These are phyloP conservation scores for Poecilia velifera DNA, from an alignment of 2,797 vertebrate genomes.

Conservation along the genomic window DNA sequence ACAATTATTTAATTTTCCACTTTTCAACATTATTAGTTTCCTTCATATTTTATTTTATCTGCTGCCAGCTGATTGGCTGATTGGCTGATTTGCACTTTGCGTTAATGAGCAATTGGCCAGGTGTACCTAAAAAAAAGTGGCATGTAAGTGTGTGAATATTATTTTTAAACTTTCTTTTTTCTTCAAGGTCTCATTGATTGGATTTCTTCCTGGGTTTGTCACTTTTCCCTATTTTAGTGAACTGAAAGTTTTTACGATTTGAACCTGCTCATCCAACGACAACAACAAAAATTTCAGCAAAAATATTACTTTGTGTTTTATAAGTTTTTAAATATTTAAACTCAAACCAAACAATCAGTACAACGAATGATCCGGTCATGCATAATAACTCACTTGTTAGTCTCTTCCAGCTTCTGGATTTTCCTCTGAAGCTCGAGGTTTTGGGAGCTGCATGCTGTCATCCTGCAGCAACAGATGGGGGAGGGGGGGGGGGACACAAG, in stretches of 20 bases:
- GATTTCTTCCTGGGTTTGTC: background rate
- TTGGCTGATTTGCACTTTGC: background rate
- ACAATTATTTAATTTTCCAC: too few relatives aligned
- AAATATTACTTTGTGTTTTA: background rate
- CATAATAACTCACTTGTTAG: constrained; percentile 86
- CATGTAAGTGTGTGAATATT: background rate
- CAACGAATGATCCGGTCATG: background rate
- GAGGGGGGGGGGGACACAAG: background rate
- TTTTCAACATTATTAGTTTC: too few relatives aligned
- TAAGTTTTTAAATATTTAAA: background rate
- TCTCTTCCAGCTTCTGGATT: constrained; percentile 89
- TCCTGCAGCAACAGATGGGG: constrained; percentile 73
- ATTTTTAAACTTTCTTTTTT: background rate
- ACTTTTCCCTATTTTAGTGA: background rate
- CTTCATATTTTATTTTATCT: too few relatives aligned
- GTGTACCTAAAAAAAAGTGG: background rate
- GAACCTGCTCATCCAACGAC: background rate
- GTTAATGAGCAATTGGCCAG: background rate
- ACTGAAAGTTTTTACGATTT: background rate
- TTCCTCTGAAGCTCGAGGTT: constrained; percentile 93
- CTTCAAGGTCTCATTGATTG: background rate
- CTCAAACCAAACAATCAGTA: background rate
- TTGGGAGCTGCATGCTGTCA: constrained; percentile 88
- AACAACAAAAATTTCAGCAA: background rate
- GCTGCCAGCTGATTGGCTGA: background rate